Conservation (phyloP, 2,113 vertebrate species). For the Notothenia rossii region DNA sequence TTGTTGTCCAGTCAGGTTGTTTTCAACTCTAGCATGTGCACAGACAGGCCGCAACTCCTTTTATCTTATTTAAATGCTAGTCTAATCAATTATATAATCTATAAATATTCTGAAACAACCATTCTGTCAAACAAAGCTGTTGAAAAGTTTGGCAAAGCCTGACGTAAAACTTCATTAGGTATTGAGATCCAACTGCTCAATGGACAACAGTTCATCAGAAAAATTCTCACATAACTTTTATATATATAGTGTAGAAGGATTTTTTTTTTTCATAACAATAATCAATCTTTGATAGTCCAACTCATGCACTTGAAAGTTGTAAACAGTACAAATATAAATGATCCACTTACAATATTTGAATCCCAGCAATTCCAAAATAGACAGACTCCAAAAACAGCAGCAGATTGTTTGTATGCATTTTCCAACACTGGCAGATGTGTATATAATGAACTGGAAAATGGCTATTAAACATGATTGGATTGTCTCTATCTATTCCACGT, state of each 20-base stretch:
- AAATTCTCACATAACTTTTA: slow-evolving; percentile 66
- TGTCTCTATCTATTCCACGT: slow-evolving; percentile 71
- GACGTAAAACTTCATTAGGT: slow-evolving; percentile 54
- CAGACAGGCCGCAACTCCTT: slow-evolving; percentile 50
- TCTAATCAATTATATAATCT: slow-evolving; percentile 62
- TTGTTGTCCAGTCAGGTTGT: slow-evolving; percentile 59
- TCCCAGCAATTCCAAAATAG: slow-evolving; percentile 82
- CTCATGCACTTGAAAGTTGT: slow-evolving; percentile 83
- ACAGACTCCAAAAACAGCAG: slow-evolving; percentile 81
- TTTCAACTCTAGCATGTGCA: slow-evolving; percentile 59
- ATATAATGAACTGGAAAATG: slow-evolving; percentile 72
- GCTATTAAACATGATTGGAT: slow-evolving; percentile 78
- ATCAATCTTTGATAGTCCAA: slow-evolving; percentile 73
- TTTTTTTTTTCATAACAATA: slow-evolving; percentile 66
- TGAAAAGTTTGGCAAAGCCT: slow-evolving; percentile 74
- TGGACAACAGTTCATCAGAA: slow-evolving; percentile 71
- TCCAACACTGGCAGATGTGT: slow-evolving; percentile 66
- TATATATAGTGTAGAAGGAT: slow-evolving; percentile 56
- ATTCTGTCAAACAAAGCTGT: slow-evolving; percentile 74
- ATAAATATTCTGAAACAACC: slow-evolving; percentile 78
- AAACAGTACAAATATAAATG: slow-evolving; percentile 87
- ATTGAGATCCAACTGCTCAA: slow-evolving; percentile 59
- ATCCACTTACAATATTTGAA: slow-evolving; percentile 81
- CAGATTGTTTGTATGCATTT: slow-evolving; percentile 79
- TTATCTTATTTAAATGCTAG: slow-evolving; percentile 51